Conservation (phyloP, 2,888 invertebrate species). For the Prenolepis imparis region DNA sequence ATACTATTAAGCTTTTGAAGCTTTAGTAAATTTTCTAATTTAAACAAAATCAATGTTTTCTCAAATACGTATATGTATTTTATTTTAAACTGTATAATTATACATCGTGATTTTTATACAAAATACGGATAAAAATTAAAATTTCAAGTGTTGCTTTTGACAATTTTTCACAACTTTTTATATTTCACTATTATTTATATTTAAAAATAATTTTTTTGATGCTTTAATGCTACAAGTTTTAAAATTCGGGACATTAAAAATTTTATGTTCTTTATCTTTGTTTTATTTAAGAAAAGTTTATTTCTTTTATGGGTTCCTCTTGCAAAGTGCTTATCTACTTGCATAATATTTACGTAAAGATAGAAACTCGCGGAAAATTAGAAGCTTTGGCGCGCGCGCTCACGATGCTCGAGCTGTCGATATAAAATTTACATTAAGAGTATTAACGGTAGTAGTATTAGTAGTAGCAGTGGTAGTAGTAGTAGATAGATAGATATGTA, state of each 20-base stretch:
- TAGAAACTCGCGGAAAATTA: constrained; percentile 39
- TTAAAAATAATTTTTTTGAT: background rate
- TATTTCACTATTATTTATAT: too few relatives aligned
- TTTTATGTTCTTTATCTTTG: background rate
- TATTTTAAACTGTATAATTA: background rate
- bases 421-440: constrained; percentile 45
- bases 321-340: constrained; percentile 29
- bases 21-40: background rate
- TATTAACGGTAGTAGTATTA: constrained; percentile 15
- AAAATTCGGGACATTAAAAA: background rate
- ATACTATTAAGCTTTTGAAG: background rate
- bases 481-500: background rate
- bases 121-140: background rate
- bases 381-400: constrained; percentile 6
- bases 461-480: background rate
- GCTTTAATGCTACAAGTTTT: background rate
- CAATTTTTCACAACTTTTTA: background rate
- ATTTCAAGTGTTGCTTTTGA: background rate
- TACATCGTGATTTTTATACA: background rate
- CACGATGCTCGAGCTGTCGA: constrained; percentile 12
- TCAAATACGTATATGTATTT: background rate
- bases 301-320: constrained; percentile 28
- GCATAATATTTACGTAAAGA: constrained; percentile 53
- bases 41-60: background rate
- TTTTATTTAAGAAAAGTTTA: constrained; percentile 9